These are phyloP conservation scores for Apodemia duryi DNA, from an alignment of 2,888 invertebrate genomes.

Conservation along the genomic window DNA sequence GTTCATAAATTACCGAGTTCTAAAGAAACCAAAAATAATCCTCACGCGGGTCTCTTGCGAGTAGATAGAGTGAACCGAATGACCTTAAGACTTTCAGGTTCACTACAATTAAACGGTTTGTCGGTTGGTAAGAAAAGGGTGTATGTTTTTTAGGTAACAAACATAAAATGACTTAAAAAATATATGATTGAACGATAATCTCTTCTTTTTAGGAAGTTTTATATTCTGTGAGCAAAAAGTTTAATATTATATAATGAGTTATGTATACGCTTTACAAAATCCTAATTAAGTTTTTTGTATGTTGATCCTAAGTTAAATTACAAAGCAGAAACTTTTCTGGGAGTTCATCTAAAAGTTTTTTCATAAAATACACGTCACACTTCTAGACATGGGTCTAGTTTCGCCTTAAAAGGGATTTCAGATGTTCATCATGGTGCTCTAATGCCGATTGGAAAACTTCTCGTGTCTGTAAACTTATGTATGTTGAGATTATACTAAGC, in stretches of 20 bases:
- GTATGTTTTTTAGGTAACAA: no score
- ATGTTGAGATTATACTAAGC: neutral
- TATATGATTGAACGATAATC: no score
- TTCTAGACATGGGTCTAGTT: slow-evolving; percentile 1
- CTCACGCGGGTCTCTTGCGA: no score
- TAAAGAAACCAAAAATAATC: no score
- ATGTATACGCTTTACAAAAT: neutral
- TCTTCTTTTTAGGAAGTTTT: no score
- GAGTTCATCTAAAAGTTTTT: slow-evolving; percentile 8
- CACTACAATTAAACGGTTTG: no score
- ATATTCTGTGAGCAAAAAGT: neutral
- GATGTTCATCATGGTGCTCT: neutral
- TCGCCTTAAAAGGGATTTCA: neutral
- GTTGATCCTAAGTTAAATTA: neutral
- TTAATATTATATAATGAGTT: neutral
- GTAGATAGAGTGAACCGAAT: no score
- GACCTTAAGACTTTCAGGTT: no score
- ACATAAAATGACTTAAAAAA: no score
- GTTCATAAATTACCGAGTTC: no score
- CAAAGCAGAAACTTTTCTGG: slow-evolving; percentile 2
- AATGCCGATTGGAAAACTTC: slow-evolving; percentile 1
- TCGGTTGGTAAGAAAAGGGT: no score
- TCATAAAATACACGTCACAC: neutral
- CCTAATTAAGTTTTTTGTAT: neutral
- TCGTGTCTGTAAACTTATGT: neutral